Conservation (phyloP, 2,888 invertebrate species). For the Eucera pruinosa region DNA sequence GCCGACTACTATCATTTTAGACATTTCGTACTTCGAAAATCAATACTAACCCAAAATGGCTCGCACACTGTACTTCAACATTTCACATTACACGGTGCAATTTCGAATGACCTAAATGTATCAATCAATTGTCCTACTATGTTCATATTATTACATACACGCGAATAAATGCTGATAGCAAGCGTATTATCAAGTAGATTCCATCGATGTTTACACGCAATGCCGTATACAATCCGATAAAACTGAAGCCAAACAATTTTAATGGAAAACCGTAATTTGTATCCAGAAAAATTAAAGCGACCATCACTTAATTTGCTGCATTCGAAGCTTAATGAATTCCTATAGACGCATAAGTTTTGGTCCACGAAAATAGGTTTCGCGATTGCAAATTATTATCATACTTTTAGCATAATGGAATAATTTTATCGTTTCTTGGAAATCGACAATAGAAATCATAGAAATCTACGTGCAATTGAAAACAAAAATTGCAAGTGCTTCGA, state of each 20-base stretch:
- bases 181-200: neutral
- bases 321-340: neutral
- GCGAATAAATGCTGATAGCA: neutral
- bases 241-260: too few species aligned
- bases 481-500: too few species aligned
- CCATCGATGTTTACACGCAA: too few species aligned
- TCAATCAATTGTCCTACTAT: slow-evolving; percentile 3
- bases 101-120: slow-evolving; percentile 1
- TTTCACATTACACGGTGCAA: too few species aligned
- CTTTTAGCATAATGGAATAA: too few species aligned
- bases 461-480: too few species aligned
- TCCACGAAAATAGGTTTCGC: too few species aligned
- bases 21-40: neutral
- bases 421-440: too few species aligned
- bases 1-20: neutral
- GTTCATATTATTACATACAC: neutral
- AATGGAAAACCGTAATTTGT: neutral
- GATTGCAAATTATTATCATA: too few species aligned
- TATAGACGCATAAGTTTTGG: too few species aligned
- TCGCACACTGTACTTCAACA: neutral
- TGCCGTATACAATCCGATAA: too few species aligned
- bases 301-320: neutral
- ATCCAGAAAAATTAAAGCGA: neutral
- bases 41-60: neutral
- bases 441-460: too few species aligned